A percentile compares a stretch with the other conserved stretches of the same genome.
These are phyloP conservation scores for Thryonomys swinderianus DNA, from an alignment of 2,113 vertebrate genomes.

Conservation along the genomic window DNA sequence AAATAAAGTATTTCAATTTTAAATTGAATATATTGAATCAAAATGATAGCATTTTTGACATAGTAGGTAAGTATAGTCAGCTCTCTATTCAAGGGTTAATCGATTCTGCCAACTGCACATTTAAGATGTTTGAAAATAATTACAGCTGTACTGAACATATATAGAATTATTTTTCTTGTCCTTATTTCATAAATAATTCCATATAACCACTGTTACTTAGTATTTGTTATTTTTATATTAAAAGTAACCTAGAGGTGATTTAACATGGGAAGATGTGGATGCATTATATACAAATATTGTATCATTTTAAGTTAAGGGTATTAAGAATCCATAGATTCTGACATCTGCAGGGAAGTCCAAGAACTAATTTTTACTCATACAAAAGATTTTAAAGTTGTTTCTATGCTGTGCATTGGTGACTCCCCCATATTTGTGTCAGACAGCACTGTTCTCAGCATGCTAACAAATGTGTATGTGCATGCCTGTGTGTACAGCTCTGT, in stretches of 20 bases:
- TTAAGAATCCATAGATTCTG: not conserved
- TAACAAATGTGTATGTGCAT: not conserved
- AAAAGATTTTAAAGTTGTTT: constrained; percentile 10
- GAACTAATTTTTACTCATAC: not conserved
- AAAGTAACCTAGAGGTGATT: not conserved
- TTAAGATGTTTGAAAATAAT: not conserved
- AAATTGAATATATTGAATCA: not conserved
- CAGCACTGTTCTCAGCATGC: not conserved
- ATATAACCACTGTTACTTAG: not conserved
- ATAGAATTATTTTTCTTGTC: not conserved
- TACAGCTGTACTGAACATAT: not conserved
- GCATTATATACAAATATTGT: not conserved
- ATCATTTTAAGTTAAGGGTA: not conserved
- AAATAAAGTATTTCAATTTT: constrained; percentile 1
- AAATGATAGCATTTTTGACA: constrained; percentile 42
- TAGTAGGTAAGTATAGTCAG: not conserved
- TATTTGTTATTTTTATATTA: not conserved
- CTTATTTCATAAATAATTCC: not conserved
- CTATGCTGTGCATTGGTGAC: not conserved
- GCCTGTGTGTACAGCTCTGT: not conserved
- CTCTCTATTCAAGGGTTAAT: not conserved
- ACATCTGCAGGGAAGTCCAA: not conserved
- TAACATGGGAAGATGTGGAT: not conserved
- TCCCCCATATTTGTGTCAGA: not conserved
- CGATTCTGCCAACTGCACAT: not conserved